Base-by-base conservation (phyloP, 1,140 invertebrate genomes). In the Polypedilum pembai region DNA sequence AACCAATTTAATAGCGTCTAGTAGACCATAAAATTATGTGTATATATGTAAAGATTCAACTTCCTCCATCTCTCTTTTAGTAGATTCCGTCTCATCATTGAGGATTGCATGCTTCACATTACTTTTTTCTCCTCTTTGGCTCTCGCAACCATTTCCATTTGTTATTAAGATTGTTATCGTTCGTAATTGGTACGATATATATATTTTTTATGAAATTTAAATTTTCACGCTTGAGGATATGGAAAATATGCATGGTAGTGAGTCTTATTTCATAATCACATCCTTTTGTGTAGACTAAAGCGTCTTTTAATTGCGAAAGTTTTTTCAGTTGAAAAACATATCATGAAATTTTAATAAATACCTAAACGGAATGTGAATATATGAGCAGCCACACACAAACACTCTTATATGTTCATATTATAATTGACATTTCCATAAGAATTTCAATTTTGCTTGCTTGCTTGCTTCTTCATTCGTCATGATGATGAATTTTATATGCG, bases 221-320 rank as follows among this genome's bases (percentile, higher is more conserved):
- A 56, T 56, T 56, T 45, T 56, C n/a, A 56, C 45, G 45, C 45
- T 56, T 56, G 45, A 56, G 45, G 45, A 56, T 56, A 56, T 56
- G 45, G 45, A 56, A 56, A 56, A 56, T 56, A 1, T 8, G 45
- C 12, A 4, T 12, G n/a, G 12, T 10, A 10, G 41, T 7, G 40
- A 45, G n/a, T 45, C 45, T 56, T 56, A n/a, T 12, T 56, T 56
- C 15, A n/a, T n/a, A 56, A 15, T 56, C 12, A 56, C n/a, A n/a
- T 56, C 24, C 24, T 33, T 33, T 33, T 33, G 24, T 33, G n/a
- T n/a, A n/a, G n/a, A n/a, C n/a, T n/a, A n/a, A n/a, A n/a, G n/a
- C n/a, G n/a, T n/a, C n/a, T n/a, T n/a, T n/a, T 33, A 33, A 33
- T 33, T 33, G 5, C 5, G 24, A 33, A 33, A 33, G 2, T 33